Evolutionary conservation across 2,888 invertebrate genomes (phyloP).

Genomic region (Hemistola chrysoprasaria): DNA sequence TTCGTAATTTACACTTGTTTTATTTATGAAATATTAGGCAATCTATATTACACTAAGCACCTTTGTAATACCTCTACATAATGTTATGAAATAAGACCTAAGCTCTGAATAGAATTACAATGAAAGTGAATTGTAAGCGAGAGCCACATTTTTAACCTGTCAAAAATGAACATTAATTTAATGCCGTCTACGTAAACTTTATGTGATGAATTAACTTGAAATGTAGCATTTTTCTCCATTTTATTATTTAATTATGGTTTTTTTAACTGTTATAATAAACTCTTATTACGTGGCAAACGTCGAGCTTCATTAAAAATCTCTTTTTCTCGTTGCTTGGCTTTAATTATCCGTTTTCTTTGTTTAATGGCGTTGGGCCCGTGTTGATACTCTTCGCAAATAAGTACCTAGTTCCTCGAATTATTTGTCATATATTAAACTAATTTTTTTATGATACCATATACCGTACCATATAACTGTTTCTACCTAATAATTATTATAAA

Average conservation of each 20-base stretch:
- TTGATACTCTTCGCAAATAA: conserved; percentile 53
- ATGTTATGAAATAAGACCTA: no score
- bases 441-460: no score
- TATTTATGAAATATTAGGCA: no score
- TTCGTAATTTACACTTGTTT: no score
- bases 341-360: conserved; percentile 80
- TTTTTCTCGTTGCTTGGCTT: conserved; percentile 69
- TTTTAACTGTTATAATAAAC: conserved; percentile 68
- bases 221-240: conserved; percentile 19
- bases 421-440: no score
- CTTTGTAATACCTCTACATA: no score
- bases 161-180: conserved; percentile 17
- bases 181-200: conserved; percentile 16
- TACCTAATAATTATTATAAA: no score
- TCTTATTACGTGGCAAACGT: conserved; percentile 68
- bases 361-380: conserved; percentile 56
- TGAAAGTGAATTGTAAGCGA: conserved; percentile 2
- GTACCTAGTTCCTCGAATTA: no score
- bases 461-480: no score
- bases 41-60: no score
- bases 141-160: conserved; percentile 6
- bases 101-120: background rate
- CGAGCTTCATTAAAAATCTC: conserved; percentile 76
- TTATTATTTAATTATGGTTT: conserved; percentile 59
- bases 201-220: conserved; percentile 20